A percentile compares a stretch with the other conserved stretches of the same genome.
Conservation (phyloP, 2,888 invertebrate genomes). For the Thymelicus sylvestris region DNA sequence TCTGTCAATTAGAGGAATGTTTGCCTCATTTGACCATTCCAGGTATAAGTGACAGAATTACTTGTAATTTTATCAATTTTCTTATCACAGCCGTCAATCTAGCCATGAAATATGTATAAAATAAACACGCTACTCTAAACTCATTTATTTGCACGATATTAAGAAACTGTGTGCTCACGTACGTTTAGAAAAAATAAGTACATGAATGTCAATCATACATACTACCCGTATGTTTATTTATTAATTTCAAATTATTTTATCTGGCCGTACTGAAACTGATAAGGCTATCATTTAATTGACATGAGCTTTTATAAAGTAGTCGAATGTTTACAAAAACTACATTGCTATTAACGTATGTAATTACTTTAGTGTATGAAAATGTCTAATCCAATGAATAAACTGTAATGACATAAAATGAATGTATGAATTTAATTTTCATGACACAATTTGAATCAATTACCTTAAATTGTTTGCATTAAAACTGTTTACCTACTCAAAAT, state of each 20-base stretch:
- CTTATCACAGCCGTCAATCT: conserved; percentile 35
- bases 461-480: no score
- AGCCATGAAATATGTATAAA: conserved; percentile 30
- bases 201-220: not conserved
- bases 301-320: not conserved
- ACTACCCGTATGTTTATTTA: not conserved
- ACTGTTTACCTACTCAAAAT: no score
- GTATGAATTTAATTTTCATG: no score
- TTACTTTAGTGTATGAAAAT: not conserved
- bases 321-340: not conserved
- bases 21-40: conserved; percentile 38
- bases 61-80: conserved; percentile 37
- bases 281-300: conserved; percentile 25
- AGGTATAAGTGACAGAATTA: conserved; percentile 35
- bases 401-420: not conserved
- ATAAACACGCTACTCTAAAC: conserved; percentile 6
- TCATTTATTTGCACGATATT: conserved; percentile 14
- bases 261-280: not conserved
- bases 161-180: not conserved
- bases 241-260: conserved; percentile 11
- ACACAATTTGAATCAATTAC: no score
- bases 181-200: conserved; percentile 21
- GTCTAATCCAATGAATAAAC: not conserved
- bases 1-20: conserved; percentile 41
- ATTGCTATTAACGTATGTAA: conserved; percentile 1